Conservation (phyloP, 2,113 vertebrate species). For the Laticauda laticaudata region DNA sequence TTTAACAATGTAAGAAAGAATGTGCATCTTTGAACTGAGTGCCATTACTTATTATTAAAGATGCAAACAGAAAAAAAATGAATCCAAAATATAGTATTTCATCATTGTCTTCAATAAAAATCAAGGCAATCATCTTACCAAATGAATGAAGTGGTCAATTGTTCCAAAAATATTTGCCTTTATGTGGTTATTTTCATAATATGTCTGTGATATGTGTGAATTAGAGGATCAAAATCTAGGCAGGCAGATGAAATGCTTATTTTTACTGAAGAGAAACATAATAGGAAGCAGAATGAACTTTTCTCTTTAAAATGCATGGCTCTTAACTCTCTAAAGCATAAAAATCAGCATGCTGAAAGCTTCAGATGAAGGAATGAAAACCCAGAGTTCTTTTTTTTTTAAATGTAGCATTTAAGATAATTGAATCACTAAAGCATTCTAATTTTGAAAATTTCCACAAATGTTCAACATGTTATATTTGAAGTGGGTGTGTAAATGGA, state of each 20-base stretch:
- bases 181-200: not conserved
- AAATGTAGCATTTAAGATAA: constrained; percentile 3
- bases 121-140: not conserved
- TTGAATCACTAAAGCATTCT: not conserved
- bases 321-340: constrained; percentile 5
- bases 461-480: not conserved
- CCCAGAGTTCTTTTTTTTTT: not conserved
- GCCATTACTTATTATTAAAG: not conserved
- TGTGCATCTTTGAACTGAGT: not conserved
- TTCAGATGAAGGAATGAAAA: not conserved
- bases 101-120: not conserved
- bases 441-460: not conserved
- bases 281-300: not conserved
- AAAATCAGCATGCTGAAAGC: constrained; percentile 2
- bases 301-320: not conserved
- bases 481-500: not conserved
- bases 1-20: not conserved
- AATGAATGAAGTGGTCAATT: not conserved
- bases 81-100: not conserved
- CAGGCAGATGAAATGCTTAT: not conserved
- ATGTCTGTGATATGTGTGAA: not conserved
- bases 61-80: not conserved
- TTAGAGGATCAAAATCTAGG: not conserved
- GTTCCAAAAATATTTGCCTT: not conserved
- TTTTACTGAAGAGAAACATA: not conserved